Evolutionary conservation across 2,888 invertebrate genomes (phyloP).

Genomic region (Eilema sororculum): DNA sequence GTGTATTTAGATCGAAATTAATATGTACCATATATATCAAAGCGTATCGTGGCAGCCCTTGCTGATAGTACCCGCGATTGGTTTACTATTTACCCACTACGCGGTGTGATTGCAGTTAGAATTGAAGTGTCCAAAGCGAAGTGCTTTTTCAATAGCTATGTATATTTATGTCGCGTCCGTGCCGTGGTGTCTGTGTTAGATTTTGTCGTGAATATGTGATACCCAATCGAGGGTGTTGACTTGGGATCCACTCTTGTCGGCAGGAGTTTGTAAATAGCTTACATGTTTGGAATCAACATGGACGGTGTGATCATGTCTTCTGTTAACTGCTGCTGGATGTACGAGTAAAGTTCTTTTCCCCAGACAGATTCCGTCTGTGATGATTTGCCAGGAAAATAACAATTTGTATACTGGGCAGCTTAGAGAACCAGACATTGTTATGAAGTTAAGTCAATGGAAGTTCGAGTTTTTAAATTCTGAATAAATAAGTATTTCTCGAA

Average conservation of each 20-base stretch:
- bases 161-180: slow-evolving; percentile 33
- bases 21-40: background rate
- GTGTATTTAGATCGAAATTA: too few species aligned
- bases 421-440: too few species aligned
- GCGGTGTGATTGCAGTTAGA: slow-evolving; percentile 65
- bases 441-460: too few species aligned
- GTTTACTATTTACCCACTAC: slow-evolving; percentile 72
- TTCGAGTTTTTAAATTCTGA: too few species aligned
- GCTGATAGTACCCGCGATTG: slow-evolving; percentile 59
- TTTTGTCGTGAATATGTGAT: slow-evolving; percentile 23
- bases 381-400: too few species aligned
- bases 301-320: background rate
- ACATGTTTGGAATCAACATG: slow-evolving; percentile 3
- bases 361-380: too few species aligned
- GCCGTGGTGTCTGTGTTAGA: slow-evolving; percentile 13
- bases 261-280: slow-evolving; percentile 12
- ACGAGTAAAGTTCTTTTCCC: too few species aligned
- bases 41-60: slow-evolving; percentile 38
- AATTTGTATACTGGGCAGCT: too few species aligned
- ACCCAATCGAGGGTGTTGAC: slow-evolving; percentile 21
- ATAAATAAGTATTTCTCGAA: too few species aligned
- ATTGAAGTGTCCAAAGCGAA: slow-evolving; percentile 61
- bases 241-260: slow-evolving; percentile 17
- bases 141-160: slow-evolving; percentile 50
- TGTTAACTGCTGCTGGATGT: background rate